Evolutionary conservation across 2,888 invertebrate genomes (phyloP).

Genomic region (Archips xylosteana): DNA sequence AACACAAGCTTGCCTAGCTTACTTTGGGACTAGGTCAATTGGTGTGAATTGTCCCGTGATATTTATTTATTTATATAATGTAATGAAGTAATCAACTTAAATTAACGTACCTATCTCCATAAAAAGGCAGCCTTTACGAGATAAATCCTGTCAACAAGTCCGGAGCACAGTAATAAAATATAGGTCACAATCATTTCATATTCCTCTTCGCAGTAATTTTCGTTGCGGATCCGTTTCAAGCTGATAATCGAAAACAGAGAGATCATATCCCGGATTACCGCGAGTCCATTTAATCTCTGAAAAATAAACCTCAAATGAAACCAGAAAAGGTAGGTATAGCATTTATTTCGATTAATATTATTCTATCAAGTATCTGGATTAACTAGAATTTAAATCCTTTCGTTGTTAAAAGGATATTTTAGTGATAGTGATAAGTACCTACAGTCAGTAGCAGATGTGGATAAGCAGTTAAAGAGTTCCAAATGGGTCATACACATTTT

Average conservation of each 20-base stretch:
- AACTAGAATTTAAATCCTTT: background rate
- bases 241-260: constrained; percentile 26
- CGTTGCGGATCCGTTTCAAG: constrained; percentile 22
- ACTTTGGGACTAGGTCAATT: no score
- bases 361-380: constrained; percentile 4
- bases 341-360: constrained; percentile 1
- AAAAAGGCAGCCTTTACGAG: constrained; percentile 18
- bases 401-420: background rate
- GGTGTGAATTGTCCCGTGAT: no score
- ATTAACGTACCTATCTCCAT: constrained; percentile 15
- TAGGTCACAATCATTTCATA: constrained; percentile 14
- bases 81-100: constrained; percentile 11
- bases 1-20: no score
- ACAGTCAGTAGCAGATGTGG: no score
- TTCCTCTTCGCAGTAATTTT: constrained; percentile 19
- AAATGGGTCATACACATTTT: no score
- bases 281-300: constrained; percentile 17
- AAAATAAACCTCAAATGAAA: constrained; percentile 13
- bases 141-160: constrained; percentile 22
- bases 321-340: background rate
- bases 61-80: no score
- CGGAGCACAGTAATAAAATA: constrained; percentile 15
- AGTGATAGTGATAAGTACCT: no score
- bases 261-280: constrained; percentile 4
- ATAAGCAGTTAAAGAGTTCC: no score